Base-by-base conservation (phyloP, 2,888 invertebrate genomes). In the Auanema freiburgensis region DNA sequence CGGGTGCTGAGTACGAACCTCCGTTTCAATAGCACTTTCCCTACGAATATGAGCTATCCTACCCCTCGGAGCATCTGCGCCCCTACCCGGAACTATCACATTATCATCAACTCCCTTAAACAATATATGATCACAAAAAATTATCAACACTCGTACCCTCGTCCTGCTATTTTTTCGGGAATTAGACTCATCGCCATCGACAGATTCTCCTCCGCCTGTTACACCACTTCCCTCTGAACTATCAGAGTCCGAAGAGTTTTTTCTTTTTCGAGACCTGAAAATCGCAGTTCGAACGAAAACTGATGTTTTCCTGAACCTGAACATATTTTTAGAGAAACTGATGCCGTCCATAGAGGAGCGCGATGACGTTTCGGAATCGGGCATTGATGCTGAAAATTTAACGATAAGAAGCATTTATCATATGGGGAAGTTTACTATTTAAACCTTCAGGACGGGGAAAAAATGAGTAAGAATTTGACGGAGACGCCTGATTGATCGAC, bases 31-130 rank as follows among this genome's bases (percentile, higher is more conserved):
- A 3, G 74, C 71, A 41, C 79, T 79, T 54, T 81, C 81, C 2
- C 80, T 66, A 21, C 81, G 64, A 44, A 81, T 81, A 59, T 75
- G 77, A 14, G 78, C 80, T 5, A 80, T 68, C 16, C 80, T 63
- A 14, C 76, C 71, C 14, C 80, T 63, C 4, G 80, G 71, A 14
- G 72, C 65, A 33, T 63, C 59, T 18, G 64, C 63, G 1, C 52
- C 58, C 21, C 54, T 64, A 25, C 63, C 72, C 5, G 66, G 64
- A 4, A 55, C 58, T 8, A 62, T 54, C 46, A 65, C 65, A 43
- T 70, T 65, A 6, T 72, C 72, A 12, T 55, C 40, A 1, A 66
- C 21, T 33, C 55, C 62, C 14, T 52, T 52, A 52, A 23, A 52
- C n/a, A 52, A n/a, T 23, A n/a, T n/a, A 52, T 21, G 18, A 4